A percentile compares a stretch with the other conserved stretches of the same genome.
Evolutionary conservation across 35 echinoderm and acorn worm genomes (phyloP).

Genomic region (Heliocidaris erythrogramma): DNA sequence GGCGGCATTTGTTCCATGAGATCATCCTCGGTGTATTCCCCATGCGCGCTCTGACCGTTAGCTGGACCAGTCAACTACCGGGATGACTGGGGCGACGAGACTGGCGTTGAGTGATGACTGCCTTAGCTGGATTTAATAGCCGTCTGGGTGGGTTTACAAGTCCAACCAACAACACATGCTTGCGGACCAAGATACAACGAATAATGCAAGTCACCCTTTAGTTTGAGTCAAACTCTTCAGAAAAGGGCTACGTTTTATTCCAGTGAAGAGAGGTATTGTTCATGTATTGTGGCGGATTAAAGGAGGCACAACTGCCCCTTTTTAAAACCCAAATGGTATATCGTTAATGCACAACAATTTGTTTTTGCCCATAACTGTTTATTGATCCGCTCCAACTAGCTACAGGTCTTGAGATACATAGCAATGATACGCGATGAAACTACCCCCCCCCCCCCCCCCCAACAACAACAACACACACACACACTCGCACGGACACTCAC

Average conservation of each 20-base stretch:
- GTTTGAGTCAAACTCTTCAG: too few relatives aligned
- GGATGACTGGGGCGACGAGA: neutral
- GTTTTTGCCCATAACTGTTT: too few relatives aligned
- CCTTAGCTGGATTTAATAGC: neutral
- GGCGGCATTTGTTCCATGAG: neutral
- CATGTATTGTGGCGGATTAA: too few relatives aligned
- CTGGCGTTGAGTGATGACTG: neutral
- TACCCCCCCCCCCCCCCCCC: neutral
- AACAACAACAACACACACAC: neutral
- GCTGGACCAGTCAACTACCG: constrained; percentile 3
- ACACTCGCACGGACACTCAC: neutral
- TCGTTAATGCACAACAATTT: too few relatives aligned
- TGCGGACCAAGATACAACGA: neutral
- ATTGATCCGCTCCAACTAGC: too few relatives aligned
- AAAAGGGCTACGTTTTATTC: too few relatives aligned
- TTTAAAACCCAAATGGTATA: too few relatives aligned
- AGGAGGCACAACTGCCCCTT: too few relatives aligned
- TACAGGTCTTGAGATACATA: too few relatives aligned
- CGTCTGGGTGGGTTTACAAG: neutral
- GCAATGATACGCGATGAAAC: too few relatives aligned
- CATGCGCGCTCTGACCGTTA: neutral
- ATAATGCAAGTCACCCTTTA: constrained; percentile 32
- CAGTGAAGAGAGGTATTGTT: too few relatives aligned
- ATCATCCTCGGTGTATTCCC: neutral
- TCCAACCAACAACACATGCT: neutral